Percentiles rank a stretch among this genome's conserved stretches.
phyloP scores from a whole-genome alignment of 1,140 invertebrate genomes.

The Nephotettix cincticeps region DNA sequence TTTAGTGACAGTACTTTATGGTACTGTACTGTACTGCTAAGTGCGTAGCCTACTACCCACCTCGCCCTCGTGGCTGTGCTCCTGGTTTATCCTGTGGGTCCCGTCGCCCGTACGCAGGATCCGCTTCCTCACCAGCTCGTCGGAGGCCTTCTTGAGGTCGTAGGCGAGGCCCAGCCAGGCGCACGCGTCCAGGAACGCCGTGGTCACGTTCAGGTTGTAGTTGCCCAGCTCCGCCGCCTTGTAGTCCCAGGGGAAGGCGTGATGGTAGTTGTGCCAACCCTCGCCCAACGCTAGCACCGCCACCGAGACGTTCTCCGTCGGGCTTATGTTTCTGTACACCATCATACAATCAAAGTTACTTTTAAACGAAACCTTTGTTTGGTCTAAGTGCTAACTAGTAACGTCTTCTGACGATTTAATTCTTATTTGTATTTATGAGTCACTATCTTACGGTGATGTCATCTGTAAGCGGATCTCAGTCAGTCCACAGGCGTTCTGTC shows the following conservation, averaged over 20 bases:
- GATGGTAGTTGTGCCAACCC: constrained; percentile 93
- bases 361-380: too few species aligned
- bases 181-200: constrained; percentile 53
- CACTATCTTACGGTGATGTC: too few species aligned
- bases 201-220: constrained; percentile 52
- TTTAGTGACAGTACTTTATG: too few species aligned
- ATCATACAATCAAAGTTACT: too few species aligned
- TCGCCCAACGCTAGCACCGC: constrained; percentile 53
- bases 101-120: constrained; percentile 65
- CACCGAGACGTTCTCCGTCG: constrained; percentile 55
- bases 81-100: constrained; percentile 33
- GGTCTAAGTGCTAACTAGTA: too few species aligned
- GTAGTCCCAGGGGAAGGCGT: constrained; percentile 87
- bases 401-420: too few species aligned
- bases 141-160: constrained; percentile 57
- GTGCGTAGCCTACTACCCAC: constrained; percentile 45
- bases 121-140: constrained; percentile 54
- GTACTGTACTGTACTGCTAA: too few species aligned
- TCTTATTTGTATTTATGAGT: too few species aligned
- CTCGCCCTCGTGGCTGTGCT: constrained; percentile 49
- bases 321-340: constrained; percentile 54
- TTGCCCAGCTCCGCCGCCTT: constrained; percentile 61
- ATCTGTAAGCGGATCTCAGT: too few species aligned
- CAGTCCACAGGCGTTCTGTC: too few species aligned
- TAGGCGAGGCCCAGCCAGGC: constrained; percentile 62